phyloP scores from a whole-genome alignment of 2,888 invertebrate genomes.

The Mythimna lalbum region DNA sequence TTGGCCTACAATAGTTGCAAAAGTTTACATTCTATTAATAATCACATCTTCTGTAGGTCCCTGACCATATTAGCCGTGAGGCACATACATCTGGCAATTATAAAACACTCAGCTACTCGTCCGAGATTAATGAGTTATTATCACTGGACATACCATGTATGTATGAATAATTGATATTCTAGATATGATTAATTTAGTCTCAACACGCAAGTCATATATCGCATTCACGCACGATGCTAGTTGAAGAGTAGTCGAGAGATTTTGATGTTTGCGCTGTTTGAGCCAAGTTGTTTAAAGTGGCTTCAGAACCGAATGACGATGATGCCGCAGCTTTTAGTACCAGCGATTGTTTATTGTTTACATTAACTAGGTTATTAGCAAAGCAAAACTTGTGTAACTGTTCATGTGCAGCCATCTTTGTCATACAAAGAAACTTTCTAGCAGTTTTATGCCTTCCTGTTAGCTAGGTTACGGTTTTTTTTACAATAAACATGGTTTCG shows the following conservation, averaged over 20 bases:
- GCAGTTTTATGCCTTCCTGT: background rate
- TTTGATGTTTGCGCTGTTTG: slow-evolving; percentile 5
- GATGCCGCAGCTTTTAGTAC: background rate
- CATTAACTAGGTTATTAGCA: background rate
- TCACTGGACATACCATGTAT: slow-evolving; percentile 32
- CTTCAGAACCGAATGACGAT: slow-evolving; percentile 7
- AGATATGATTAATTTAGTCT: slow-evolving; percentile 33
- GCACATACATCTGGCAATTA: slow-evolving; percentile 15
- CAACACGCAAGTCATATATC: slow-evolving; percentile 29
- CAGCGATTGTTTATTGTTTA: slow-evolving; percentile 1
- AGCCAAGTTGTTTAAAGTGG: background rate
- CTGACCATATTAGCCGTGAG: slow-evolving; percentile 7
- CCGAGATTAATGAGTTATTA: slow-evolving; percentile 48
- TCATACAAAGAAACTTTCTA: slow-evolving; percentile 17
- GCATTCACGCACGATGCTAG: slow-evolving; percentile 10
- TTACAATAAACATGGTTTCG: background rate
- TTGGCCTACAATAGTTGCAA: background rate
- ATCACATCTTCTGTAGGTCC: background rate
- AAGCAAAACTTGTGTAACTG: background rate
- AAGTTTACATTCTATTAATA: background rate
- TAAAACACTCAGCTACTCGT: slow-evolving; percentile 37
- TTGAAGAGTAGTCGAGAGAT: slow-evolving; percentile 8
- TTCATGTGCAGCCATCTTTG: slow-evolving; percentile 4
- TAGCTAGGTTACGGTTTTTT: slow-evolving; percentile 9
- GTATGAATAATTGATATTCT: slow-evolving; percentile 51